Evolutionary conservation across 2,888 invertebrate genomes (phyloP).

Genomic region (Luperina nickerlii): DNA sequence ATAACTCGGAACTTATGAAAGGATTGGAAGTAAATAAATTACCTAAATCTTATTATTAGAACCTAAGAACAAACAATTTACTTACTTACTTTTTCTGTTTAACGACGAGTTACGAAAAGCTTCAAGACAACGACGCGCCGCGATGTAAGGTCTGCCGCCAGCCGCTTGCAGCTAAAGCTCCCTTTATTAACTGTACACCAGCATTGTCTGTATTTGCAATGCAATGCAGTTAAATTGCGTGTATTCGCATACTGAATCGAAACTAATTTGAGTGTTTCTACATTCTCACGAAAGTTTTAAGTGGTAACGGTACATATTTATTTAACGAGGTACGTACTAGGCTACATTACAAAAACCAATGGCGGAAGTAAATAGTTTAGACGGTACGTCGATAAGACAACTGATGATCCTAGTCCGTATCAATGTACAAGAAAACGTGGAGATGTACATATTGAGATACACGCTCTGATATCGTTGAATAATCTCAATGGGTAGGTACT

Average conservation of each 20-base stretch:
- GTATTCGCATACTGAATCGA: slow-evolving; percentile 68
- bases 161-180: slow-evolving; percentile 41
- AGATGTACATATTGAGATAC: slow-evolving; percentile 47
- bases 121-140: slow-evolving; percentile 4
- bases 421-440: slow-evolving; percentile 47
- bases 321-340: slow-evolving; percentile 66
- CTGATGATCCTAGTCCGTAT: slow-evolving; percentile 69
- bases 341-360: slow-evolving; percentile 73
- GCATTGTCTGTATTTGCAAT: slow-evolving; percentile 64
- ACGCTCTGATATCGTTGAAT: slow-evolving; percentile 51
- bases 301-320: slow-evolving; percentile 74
- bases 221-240: slow-evolving; percentile 66
- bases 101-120: neutral
- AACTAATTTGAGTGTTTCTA: slow-evolving; percentile 68
- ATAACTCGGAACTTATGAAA: neutral
- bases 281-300: slow-evolving; percentile 77
- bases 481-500: slow-evolving; percentile 59
- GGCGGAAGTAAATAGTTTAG: slow-evolving; percentile 76
- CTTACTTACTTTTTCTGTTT: neutral
- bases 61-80: neutral
- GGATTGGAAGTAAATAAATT: neutral
- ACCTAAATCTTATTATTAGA: neutral
- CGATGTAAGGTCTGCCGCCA: slow-evolving; percentile 8
- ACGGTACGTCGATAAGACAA: slow-evolving; percentile 75
- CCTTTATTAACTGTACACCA: slow-evolving; percentile 57